phyloP scores from a whole-genome alignment of 1,140 invertebrate genomes.

The Papilio aristodemus region DNA sequence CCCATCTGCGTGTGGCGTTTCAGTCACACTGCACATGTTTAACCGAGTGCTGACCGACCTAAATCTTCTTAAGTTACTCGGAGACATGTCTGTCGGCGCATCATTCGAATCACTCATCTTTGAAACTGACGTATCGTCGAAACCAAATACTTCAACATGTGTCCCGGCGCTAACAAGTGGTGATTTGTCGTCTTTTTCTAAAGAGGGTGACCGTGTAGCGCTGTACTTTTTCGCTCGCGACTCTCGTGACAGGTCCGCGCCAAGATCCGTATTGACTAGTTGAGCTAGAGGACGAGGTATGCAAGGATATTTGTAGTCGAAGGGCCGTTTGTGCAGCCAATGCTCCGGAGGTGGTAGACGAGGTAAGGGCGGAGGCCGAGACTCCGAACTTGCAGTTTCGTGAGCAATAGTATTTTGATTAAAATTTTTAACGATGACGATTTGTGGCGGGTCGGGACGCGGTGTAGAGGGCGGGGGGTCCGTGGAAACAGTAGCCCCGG shows the following conservation, averaged over 20 bases:
- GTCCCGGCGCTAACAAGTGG: slow-evolving; percentile 64
- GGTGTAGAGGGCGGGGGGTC: slow-evolving; percentile 36
- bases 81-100: slow-evolving; percentile 57
- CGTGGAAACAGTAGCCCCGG: slow-evolving; percentile 45
- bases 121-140: slow-evolving; percentile 57
- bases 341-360: slow-evolving; percentile 66
- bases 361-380: slow-evolving; percentile 46
- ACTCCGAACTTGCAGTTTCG: slow-evolving; percentile 40
- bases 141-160: slow-evolving; percentile 66
- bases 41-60: slow-evolving; percentile 71
- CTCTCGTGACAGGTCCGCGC: slow-evolving; percentile 58
- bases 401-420: slow-evolving; percentile 47
- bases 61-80: slow-evolving; percentile 64
- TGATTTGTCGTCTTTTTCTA: slow-evolving; percentile 78
- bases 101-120: slow-evolving; percentile 57
- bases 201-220: slow-evolving; percentile 73
- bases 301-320: slow-evolving; percentile 64
- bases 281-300: slow-evolving; percentile 64
- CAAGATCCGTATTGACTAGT: slow-evolving; percentile 59
- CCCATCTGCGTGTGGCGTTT: slow-evolving; percentile 55
- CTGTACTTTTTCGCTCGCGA: slow-evolving; percentile 70
- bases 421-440: slow-evolving; percentile 57
- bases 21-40: slow-evolving; percentile 71
- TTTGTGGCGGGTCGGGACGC: slow-evolving; percentile 51
- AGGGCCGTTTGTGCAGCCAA: slow-evolving; percentile 65